A percentile compares a stretch with the other conserved stretches of the same genome.
Conservation (phyloP, 2,113 vertebrate species). For the Aplodontia rufa region DNA sequence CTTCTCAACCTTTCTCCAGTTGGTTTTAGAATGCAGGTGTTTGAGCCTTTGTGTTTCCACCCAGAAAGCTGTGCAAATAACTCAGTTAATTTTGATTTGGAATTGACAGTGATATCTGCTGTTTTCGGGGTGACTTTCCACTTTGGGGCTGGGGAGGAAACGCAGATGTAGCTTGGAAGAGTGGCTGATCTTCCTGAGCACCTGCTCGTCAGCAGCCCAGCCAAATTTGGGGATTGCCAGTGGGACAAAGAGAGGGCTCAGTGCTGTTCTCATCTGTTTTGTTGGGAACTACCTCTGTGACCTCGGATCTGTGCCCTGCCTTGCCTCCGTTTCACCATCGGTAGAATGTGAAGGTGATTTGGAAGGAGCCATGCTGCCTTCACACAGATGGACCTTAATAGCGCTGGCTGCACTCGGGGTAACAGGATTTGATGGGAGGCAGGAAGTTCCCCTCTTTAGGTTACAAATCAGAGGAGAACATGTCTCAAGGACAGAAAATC, state of each 20-base stretch:
- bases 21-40: neutral
- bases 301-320: neutral
- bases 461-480: neutral
- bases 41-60: neutral
- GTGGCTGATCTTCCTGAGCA: too few relatives aligned
- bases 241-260: neutral
- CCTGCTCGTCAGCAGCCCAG: neutral
- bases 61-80: neutral
- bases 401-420: rapidly evolving
- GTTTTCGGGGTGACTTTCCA: neutral
- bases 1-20: neutral
- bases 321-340: neutral
- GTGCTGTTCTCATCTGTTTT: too few relatives aligned
- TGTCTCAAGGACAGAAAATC: neutral
- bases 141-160: neutral
- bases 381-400: too few relatives aligned
- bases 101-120: neutral
- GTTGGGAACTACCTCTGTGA: neutral
- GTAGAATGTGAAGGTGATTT: neutral
- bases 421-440: neutral
- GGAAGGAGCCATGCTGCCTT: neutral
- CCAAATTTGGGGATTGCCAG: neutral
- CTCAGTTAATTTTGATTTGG: neutral
- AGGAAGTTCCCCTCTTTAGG: neutral
- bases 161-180: neutral